These are phyloP conservation scores for Dicyrtoma fusca DNA, from an alignment of 2,888 invertebrate species.

Conservation along the genomic window DNA sequence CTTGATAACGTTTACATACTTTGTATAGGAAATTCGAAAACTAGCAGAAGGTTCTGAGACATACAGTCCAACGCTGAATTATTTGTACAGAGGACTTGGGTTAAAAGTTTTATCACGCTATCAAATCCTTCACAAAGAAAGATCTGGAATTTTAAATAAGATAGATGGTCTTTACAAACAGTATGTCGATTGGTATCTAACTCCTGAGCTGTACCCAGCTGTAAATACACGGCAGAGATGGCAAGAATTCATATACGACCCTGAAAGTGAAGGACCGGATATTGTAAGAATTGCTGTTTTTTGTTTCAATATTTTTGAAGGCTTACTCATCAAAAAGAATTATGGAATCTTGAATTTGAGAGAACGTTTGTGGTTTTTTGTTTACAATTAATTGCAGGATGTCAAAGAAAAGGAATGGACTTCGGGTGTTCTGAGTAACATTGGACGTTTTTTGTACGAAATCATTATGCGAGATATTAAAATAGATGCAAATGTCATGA, in stretches of 20 bases:
- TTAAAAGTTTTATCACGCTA: slow-evolving; percentile 70
- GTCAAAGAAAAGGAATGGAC: slow-evolving; percentile 70
- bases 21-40: slow-evolving; percentile 70
- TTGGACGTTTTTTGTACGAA: slow-evolving; percentile 85
- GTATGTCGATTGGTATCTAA: slow-evolving; percentile 70
- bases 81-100: slow-evolving; percentile 71
- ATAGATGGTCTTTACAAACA: slow-evolving; percentile 66
- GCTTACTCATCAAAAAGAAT: no score
- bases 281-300: slow-evolving; percentile 60
- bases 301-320: no score
- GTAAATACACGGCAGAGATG: slow-evolving; percentile 72
- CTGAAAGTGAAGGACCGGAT: slow-evolving; percentile 64
- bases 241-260: slow-evolving; percentile 68
- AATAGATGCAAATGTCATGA: slow-evolving; percentile 74
- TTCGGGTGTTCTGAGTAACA: slow-evolving; percentile 65
- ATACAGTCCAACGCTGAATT: slow-evolving; percentile 72
- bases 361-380: no score
- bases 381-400: slow-evolving; percentile 49
- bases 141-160: slow-evolving; percentile 70
- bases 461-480: slow-evolving; percentile 84
- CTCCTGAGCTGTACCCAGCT: slow-evolving; percentile 59
- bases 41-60: slow-evolving; percentile 78
- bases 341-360: no score
- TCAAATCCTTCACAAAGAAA: slow-evolving; percentile 69
- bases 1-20: slow-evolving; percentile 47